Base-by-base conservation (phyloP, 2,113 vertebrate species). In the Prionailurus bengalensis region DNA sequence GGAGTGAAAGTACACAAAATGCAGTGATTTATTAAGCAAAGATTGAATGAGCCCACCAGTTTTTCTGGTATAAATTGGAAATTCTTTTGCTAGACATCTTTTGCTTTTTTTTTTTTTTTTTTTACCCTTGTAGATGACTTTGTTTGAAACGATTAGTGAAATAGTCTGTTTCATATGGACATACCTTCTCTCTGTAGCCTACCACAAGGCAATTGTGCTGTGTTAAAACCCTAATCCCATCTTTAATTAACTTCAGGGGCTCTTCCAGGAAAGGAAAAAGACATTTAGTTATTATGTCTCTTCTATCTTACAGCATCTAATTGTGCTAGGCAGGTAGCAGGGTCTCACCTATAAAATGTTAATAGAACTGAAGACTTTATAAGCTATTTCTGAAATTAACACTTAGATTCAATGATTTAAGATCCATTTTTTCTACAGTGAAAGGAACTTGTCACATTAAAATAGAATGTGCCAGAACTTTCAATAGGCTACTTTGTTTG, bases 381-480 rank as follows among this genome's bases (percentile, higher is more conserved):
- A 83, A 92, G 53, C 25, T 66, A 9, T 71, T 92, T 84, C 84
- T 95, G 33, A 96, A 96, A 86, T 93, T 89, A 98, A 76, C 25
- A 95, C 70, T 93, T 93, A 81, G 25, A 58, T 76, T 58, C 70
- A 96, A 66, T 97, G 92, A 85, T 96, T 92, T 96, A 74, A 84
- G 71, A 85, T 42, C 45, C 29, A 92, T 88, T 98, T 93, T 93
- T 91, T 93, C 74, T 86, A 68, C 31, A 76, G 55, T 63, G 58
- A 97, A 91, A 97, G 7, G 63, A 85, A 82, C 21, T 95, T 91
- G 83, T 78, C 90, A 92, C 76, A 97, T 91, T 97, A 89, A 97
- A 97, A 95, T 79, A 87, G 21, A 17, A 58, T 80, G 9, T 93
- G 74, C 58, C 65, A 36, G 91, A 70, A 89, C 87, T 91, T 97